These are phyloP conservation scores for Hylaea fasciaria DNA, from an alignment of 2,888 invertebrate species.

Conservation along the genomic window DNA sequence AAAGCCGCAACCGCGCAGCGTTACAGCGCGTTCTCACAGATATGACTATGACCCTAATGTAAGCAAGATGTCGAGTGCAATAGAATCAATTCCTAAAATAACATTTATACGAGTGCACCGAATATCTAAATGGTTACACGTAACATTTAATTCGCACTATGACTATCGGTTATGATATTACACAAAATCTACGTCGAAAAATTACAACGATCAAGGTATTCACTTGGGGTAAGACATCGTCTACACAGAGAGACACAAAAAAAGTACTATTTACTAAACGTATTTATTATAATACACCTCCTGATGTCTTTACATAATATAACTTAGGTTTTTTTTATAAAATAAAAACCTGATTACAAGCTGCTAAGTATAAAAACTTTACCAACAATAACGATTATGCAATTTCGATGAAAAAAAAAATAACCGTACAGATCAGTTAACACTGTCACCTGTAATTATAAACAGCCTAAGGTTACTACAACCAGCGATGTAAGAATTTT, in stretches of 20 bases:
- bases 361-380: conserved; percentile 78
- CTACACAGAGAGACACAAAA: conserved; percentile 69
- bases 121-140: conserved; percentile 63
- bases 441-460: conserved; percentile 42
- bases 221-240: conserved; percentile 53
- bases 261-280: conserved; percentile 69
- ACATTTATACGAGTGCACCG: conserved; percentile 67
- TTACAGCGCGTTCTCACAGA: conserved; percentile 23
- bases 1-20: conserved; percentile 20
- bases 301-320: conserved; percentile 74
- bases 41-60: conserved; percentile 28
- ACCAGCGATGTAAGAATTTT: conserved; percentile 75
- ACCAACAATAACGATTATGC: conserved; percentile 81
- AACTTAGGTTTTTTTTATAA: conserved; percentile 69
- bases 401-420: conserved; percentile 70
- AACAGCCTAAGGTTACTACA: conserved; percentile 67
- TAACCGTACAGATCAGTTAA: conserved; percentile 57
- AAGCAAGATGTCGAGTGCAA: conserved; percentile 59
- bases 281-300: conserved; percentile 80
- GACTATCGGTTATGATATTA: conserved; percentile 52
- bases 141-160: conserved; percentile 65
- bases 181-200: conserved; percentile 51
- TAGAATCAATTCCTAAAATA: conserved; percentile 68
- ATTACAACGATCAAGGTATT: conserved; percentile 55
- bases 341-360: conserved; percentile 80